These are phyloP conservation scores for Leucophenga montana DNA, from an alignment of 2,888 invertebrate genomes.

Conservation along the genomic window DNA sequence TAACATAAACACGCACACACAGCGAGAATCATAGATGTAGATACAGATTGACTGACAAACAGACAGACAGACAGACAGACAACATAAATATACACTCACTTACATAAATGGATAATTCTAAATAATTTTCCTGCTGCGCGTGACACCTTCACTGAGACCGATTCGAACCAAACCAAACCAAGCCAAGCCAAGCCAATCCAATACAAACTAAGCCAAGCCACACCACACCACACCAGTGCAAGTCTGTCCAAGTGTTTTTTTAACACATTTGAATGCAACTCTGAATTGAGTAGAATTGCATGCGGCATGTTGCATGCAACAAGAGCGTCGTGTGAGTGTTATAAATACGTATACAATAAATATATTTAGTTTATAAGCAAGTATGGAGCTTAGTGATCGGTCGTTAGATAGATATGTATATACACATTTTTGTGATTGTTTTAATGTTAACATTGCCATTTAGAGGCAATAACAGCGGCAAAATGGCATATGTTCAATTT, in stretches of 20 bases:
- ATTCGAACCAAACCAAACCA: background rate
- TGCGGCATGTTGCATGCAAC: slow-evolving; percentile 56
- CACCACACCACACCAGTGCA: background rate
- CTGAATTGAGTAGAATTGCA: slow-evolving; percentile 35
- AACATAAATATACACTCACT: too few relatives aligned
- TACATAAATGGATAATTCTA: slow-evolving; percentile 1
- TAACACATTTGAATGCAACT: slow-evolving; percentile 23
- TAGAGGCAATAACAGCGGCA: slow-evolving; percentile 66
- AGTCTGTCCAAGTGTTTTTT: background rate
- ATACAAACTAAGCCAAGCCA: too few relatives aligned
- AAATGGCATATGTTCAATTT: slow-evolving; percentile 54
- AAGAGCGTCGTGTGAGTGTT: background rate
- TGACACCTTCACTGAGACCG: slow-evolving; percentile 13
- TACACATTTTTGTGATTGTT: slow-evolving; percentile 59
- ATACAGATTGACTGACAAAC: too few relatives aligned
- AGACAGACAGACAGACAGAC: too few relatives aligned
- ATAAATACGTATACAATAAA: too few relatives aligned
- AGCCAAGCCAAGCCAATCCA: background rate
- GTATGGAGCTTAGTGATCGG: too few relatives aligned
- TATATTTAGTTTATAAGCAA: too few relatives aligned
- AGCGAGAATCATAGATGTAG: too few relatives aligned
- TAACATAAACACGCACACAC: too few relatives aligned
- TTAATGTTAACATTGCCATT: slow-evolving; percentile 67
- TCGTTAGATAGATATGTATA: slow-evolving; percentile 15
- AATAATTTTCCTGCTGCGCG: slow-evolving; percentile 15